Evolutionary conservation across 2,888 invertebrate genomes (phyloP), one percentile per base, ranked within the genome.

Genomic region (Odontothrips loti): DNA sequence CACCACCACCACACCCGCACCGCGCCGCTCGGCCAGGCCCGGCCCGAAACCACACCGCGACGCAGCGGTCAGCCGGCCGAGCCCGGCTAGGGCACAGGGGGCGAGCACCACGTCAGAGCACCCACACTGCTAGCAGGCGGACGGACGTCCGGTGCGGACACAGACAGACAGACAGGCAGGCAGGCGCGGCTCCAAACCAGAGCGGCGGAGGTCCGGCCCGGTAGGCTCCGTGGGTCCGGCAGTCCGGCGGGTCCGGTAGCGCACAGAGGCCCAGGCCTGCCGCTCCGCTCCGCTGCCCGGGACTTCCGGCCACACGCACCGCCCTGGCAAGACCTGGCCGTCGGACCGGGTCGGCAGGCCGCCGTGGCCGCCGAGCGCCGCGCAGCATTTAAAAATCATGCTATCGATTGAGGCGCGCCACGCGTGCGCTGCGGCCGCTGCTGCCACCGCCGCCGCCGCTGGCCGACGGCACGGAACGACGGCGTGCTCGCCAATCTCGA

Each of bases 321-420:
- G 34, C 34, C 34, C 34, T 6, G 6, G 34, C 34, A 43, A 43
- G 34, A 43, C 34, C 34, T 6, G 34, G 34, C 34, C 34, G 34
- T 43, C 34, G 6, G 34, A 43, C 34, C 34, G 2, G 34, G 34
- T 6, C 34, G 34, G 2, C 34, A 43, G 34, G 6, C 34, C 34
- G 34, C 34, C 34, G 34, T 43, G 34, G 34, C 34, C 34, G 81
- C 43, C 79, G 11, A 23, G 27, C 78, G 48, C 47, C 48, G 63
- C 23, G n/a, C 68, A 75, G n/a, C 68, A 68, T 68, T 68, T 68
- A 23, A 68, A 68, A 68, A 68, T 68, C 23, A 68, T 68, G 68
- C 68, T 8, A 68, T 68, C 68, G 68, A 68, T 11, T 63, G 1
- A 12, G 15, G 48, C 10, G 48, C 10, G 48, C 48, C 9, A 15